These are phyloP conservation scores for Sorex maritimensis DNA, from an alignment of 2,797 vertebrate genomes.

Conservation along the genomic window DNA sequence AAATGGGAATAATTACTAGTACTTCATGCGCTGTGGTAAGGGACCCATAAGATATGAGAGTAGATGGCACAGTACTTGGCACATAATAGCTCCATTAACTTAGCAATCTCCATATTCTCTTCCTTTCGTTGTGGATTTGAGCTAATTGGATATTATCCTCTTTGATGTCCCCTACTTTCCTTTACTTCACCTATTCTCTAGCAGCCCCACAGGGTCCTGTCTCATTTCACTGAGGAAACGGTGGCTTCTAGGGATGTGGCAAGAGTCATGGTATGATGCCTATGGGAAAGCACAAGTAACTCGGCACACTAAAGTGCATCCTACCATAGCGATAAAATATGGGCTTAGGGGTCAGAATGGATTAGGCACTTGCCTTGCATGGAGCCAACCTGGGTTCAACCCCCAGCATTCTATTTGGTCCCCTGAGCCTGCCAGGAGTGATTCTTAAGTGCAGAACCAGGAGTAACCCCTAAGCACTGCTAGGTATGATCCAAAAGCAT, in stretches of 20 bases:
- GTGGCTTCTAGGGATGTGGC: not conserved
- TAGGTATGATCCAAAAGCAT: too few species aligned
- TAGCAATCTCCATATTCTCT: not conserved
- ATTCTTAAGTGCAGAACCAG: too few species aligned
- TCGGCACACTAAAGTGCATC: not conserved
- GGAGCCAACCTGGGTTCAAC: too few species aligned
- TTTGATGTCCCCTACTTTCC: not conserved
- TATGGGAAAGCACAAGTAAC: not conserved
- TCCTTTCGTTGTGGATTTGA: not conserved
- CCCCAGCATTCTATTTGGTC: too few species aligned
- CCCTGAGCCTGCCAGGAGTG: too few species aligned
- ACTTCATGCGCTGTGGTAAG: not conserved
- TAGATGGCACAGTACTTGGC: not conserved
- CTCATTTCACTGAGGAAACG: not conserved
- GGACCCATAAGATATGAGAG: not conserved
- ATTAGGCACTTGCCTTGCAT: too few species aligned
- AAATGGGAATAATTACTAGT: not conserved
- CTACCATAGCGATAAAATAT: accelerated
- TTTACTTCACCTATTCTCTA: not conserved
- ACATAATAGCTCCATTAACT: not conserved
- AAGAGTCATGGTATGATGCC: not conserved
- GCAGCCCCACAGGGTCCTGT: not conserved
- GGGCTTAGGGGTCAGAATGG: not conserved
- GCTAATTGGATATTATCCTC: not conserved
- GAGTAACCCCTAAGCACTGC: too few species aligned